phyloP scores from a whole-genome alignment of 2,797 vertebrate species.

The Ispidina picta region DNA sequence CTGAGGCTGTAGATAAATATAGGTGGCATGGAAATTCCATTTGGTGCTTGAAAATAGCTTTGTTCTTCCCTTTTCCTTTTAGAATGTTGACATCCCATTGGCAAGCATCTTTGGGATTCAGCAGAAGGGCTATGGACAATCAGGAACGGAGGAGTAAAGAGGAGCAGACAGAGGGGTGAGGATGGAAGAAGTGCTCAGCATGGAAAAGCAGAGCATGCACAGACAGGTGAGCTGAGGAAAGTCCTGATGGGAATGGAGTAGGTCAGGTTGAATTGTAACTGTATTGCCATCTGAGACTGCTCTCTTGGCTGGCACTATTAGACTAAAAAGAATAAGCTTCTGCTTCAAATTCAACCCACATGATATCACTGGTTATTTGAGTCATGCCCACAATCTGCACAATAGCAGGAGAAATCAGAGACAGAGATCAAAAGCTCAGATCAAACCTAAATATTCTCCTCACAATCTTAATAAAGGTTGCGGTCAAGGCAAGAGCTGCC shows the following conservation, averaged over 20 bases:
- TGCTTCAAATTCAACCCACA: background rate
- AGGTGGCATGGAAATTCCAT: rapidly evolving
- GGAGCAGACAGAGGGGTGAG: background rate
- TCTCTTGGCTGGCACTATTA: background rate
- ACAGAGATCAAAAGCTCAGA: conserved; percentile 32
- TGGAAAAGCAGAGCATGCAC: rapidly evolving
- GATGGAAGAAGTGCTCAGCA: background rate
- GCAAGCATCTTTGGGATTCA: background rate
- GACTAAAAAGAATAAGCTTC: background rate
- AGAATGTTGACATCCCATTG: rapidly evolving
- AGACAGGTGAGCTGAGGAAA: background rate
- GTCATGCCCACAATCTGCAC: background rate
- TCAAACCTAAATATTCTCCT: conserved; percentile 44
- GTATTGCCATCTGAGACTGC: background rate
- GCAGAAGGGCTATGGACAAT: background rate
- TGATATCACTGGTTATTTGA: conserved; percentile 18
- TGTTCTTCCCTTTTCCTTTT: background rate
- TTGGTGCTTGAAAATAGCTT: background rate
- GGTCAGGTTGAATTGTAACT: background rate
- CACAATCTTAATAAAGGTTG: conserved; percentile 2
- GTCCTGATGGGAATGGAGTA: background rate
- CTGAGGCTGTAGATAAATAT: background rate
- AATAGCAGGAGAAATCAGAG: background rate
- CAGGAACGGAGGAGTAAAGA: background rate
- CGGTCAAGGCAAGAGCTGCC: conserved; percentile 13